Evolutionary conservation across 2,888 invertebrate genomes (phyloP), one percentile per base, ranked within the genome.

Genomic region (Pterobdella sp.): DNA sequence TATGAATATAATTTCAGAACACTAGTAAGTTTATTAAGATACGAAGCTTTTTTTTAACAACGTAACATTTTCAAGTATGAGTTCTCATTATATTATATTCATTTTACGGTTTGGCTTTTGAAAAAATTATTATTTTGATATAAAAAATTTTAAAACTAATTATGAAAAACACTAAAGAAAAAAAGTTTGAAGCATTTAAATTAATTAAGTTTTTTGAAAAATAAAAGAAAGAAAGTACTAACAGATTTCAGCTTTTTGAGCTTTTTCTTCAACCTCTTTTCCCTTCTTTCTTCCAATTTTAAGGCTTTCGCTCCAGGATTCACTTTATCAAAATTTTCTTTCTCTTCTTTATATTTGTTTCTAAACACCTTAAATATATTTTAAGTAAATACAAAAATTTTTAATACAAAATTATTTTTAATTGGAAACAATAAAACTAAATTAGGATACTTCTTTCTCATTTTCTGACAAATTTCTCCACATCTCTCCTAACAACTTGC

Each of bases 401-500:
- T 14, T 14, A 42, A 42, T 14, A 14, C 7, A 42, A 42, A 14
- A 7, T 14, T 42, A 18, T 7, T 14, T 42, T 14, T 7, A 42
- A 42, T 42, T 42, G 42, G 18, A 42, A 42, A 42, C 7, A 42
- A 18, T 42, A 42, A 42, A 42, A 42, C 10, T 14, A 42, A 42
- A 42, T 14, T 42, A 18, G 42, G 18, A 3, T 18, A 72, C 72
- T 37, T 72, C 49, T 37, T 72, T 72, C 49, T 72, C 66, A 35
- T 66, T 52, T 35, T 72, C 72, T 4, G 63, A 26, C n/a, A 72
- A 37, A 14, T 49, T 1, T 26, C 66, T 64, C 72, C 72, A 72
- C 72, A 72, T 72, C 49, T 66, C 37, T 32, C 72, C 72, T 7
- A 66, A 31, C 65, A 66, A 36, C 64, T 49, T 64, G 29, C 36